Conservation (phyloP, 2,797 vertebrate genomes). For the Smutsia gigantea region DNA sequence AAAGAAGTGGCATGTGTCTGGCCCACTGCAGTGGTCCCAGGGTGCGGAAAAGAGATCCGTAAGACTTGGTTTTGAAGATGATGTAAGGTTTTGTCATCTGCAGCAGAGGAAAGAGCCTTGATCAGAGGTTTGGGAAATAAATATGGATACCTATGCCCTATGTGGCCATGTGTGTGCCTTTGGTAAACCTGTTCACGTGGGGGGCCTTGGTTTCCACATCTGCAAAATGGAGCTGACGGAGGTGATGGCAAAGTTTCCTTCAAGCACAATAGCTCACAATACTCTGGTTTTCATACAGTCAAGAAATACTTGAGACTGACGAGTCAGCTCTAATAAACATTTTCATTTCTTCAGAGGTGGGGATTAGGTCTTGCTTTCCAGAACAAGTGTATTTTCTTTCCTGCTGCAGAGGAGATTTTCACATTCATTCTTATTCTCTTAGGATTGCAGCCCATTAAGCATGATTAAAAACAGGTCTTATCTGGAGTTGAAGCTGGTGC, state of each 20-base stretch:
- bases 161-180: neutral
- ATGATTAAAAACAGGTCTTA: conserved; percentile 71
- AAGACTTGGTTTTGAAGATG: neutral
- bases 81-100: neutral
- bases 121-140: neutral
- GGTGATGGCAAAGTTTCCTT: neutral
- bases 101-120: neutral
- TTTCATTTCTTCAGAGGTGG: neutral
- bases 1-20: neutral
- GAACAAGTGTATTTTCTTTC: neutral
- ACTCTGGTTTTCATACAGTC: neutral
- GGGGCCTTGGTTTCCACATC: neutral
- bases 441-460: conserved; percentile 44
- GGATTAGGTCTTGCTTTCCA: neutral
- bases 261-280: neutral
- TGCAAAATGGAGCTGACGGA: neutral
- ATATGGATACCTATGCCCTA: fast-evolving
- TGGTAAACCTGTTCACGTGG: neutral
- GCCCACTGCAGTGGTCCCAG: no score
- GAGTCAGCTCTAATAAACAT: neutral
- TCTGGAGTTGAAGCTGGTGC: conserved; percentile 21
- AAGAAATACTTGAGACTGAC: neutral
- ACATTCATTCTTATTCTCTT: conserved; percentile 34
- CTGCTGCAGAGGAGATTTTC: conserved; percentile 39
- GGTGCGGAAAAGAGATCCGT: neutral